Evolutionary conservation across 2,888 invertebrate species (phyloP).

Genomic region (Drosophila emarginata): DNA sequence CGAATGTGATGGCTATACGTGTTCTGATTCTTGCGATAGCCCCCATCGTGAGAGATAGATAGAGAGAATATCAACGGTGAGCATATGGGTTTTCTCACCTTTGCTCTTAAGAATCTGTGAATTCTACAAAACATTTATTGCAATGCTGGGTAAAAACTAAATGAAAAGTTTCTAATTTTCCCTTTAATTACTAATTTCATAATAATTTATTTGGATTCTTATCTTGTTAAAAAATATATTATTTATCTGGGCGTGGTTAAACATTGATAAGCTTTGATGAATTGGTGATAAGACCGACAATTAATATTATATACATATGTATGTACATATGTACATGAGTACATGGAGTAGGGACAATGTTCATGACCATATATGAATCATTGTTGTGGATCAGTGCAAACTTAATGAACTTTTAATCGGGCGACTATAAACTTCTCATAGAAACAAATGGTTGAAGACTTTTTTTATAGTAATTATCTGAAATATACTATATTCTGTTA

Average conservation of each 20-base stretch:
- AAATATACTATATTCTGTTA: no score
- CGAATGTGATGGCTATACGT: conserved; percentile 22
- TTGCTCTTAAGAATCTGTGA: conserved; percentile 1
- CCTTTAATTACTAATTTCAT: not conserved
- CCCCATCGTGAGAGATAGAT: not conserved
- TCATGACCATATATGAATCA: not conserved
- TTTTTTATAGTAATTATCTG: no score
- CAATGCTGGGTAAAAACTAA: not conserved
- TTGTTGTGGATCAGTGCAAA: not conserved
- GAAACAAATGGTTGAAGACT: not conserved
- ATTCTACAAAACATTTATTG: not conserved
- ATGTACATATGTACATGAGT: no score
- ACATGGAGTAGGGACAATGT: not conserved
- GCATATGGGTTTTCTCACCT: not conserved
- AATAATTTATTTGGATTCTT: not conserved
- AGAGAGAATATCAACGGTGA: not conserved
- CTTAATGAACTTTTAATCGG: not conserved
- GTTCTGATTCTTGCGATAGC: conserved; percentile 4
- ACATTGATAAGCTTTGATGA: not conserved
- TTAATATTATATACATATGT: not conserved
- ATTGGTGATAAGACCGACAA: not conserved
- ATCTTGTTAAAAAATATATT: not conserved
- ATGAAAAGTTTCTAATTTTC: not conserved
- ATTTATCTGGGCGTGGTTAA: not conserved
- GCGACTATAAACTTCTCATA: not conserved